Base-by-base conservation (phyloP, 2,888 invertebrate genomes). In the Luperina testacea region DNA sequence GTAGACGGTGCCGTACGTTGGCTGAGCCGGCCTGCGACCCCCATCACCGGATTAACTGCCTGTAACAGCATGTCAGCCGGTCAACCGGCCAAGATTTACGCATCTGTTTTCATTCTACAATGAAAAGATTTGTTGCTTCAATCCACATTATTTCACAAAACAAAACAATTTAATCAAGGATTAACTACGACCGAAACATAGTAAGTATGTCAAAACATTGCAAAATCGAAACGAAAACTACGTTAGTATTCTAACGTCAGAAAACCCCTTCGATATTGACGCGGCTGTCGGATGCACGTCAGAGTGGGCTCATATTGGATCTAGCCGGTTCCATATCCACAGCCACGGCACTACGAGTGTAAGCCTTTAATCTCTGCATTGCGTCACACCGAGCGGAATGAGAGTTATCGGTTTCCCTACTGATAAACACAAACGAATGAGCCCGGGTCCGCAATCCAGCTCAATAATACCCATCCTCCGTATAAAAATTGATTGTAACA, bases 321-420 rank as follows among this genome's bases (percentile, higher is more conserved):
- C 93, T 93, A 92, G 91, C 92, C 89, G 90, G 91, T 92, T 92
- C 92, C 93, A 94, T 92, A 93, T 93, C 92, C 93, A 91, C 90
- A 91, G 90, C 91, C 90, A 90, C 92, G 92, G 91, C 90, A 93
- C 92, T 94, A 93, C 93, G 92, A 93, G 92, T 94, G 93, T 95
- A 96, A 96, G 94, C 96, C 93, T 95, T 95, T 96, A 96, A 96
- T 96, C 96, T 95, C 95, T 95, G 94, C 95, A 95, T 95, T 96
- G 96, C 96, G 96, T 95, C 96, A 96, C 94, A 92, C 94, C 91
- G 92, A 93, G 94, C 94, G 94, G 95, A 96, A 95, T 95, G 95
- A 94, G 95, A 95, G 95, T 95, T 96, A 96, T 96, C 96, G 95
- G 95, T 94, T 93, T 92, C 93, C 93, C 94, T 92, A 88, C 94